Base-by-base conservation (phyloP, 2,113 vertebrate genomes). In the Calypte anna region DNA sequence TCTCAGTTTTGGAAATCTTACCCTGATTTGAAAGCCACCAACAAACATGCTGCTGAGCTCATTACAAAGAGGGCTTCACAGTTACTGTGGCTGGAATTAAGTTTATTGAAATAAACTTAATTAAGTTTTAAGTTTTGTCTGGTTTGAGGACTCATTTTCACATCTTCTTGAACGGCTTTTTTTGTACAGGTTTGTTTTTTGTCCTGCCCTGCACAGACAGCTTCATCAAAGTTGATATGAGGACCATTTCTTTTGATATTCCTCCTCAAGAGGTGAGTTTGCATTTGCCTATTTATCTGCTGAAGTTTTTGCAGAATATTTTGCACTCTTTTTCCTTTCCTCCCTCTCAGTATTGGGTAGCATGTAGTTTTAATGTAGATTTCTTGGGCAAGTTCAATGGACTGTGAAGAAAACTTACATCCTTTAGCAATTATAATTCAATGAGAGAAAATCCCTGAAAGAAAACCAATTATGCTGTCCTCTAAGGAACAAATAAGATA, bases 221-320 rank as follows among this genome's bases (percentile, higher is more conserved):
- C 97, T 98, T 99, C 86, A 99, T 99, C 95, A 99, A 99, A 58
- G 99, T 99, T 97, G 99, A 99, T 97, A 99, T 99, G 98, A 98
- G 99, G 83, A 99, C 99, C 50, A 98, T 99, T 93, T 99, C 98
- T 30, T 99, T 99, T 16, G 99, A 99, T 88, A 99, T 99, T 82
- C 99, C 99, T 20, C 99, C 99, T 11, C 99, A 99, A 91, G 99
- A 99, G 98, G 99, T 99, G 96, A 90, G 96, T 83, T 15, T 48
- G 27, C 22, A 62, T 57, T 80, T 73, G 22, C 27, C 36, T 54
- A 79, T 59, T 7, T 23, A 6, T 43, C 66, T 75, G 14, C 30
- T 62, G 0, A 62, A 74, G 28, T 18, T 14, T 43, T 50, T 44
- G 55, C 48, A 81, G 57, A 31, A 19, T 48, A 46, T 12, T 33